These are phyloP conservation scores for Ascaphus truei DNA, from an alignment of 2,113 vertebrate species.

Conservation along the genomic window DNA sequence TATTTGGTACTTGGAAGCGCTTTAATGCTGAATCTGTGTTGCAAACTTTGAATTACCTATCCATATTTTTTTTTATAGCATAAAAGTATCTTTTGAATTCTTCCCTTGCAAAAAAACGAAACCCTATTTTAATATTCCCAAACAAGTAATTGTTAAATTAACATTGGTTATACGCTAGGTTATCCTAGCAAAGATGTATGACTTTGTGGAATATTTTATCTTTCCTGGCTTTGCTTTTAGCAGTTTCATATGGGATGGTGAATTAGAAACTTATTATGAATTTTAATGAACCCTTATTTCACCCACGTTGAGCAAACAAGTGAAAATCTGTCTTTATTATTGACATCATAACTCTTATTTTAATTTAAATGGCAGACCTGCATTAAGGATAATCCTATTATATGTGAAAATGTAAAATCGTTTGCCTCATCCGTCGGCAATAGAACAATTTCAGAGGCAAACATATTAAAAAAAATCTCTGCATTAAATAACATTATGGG, in stretches of 20 bases:
- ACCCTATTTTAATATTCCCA: no score
- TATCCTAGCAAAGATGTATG: neutral
- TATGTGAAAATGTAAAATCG: neutral
- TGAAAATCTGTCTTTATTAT: neutral
- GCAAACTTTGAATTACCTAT: no score
- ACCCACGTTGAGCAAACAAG: neutral
- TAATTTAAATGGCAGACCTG: neutral
- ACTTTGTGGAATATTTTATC: neutral
- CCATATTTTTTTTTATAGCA: no score
- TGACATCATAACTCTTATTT: constrained; percentile 3
- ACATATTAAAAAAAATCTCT: neutral
- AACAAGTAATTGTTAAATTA: no score
- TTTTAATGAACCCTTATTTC: constrained; percentile 4
- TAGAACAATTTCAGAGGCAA: neutral
- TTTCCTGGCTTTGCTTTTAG: neutral
- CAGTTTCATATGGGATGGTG: neutral
- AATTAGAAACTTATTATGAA: constrained; percentile 1
- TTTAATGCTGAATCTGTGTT: no score
- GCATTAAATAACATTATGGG: no score
- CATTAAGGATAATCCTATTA: neutral
- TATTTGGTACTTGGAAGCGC: no score
- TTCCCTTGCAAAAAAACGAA: no score
- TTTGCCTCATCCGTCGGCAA: neutral
- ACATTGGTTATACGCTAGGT: no score
- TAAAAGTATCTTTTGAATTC: no score